Evolutionary conservation across 2,888 invertebrate species (phyloP), one percentile per base, ranked within the genome.

Genomic region (Allolobophora icterica): DNA sequence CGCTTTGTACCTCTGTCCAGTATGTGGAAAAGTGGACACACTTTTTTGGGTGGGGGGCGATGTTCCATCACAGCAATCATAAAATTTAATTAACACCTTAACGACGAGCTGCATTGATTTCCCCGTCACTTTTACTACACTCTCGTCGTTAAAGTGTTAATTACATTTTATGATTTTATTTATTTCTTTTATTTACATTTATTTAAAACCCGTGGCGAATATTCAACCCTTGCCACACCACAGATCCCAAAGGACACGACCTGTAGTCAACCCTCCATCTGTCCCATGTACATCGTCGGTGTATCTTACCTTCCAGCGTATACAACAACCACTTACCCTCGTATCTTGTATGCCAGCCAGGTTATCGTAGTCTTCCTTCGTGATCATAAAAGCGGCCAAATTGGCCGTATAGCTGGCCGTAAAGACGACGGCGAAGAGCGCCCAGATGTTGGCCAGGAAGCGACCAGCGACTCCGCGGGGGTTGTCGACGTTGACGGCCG

Each of bases 391-490:
- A 92, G 99, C 99, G 91, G 99, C 99, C 95, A 99, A 96, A 96
- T 99, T 99, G 96, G 99, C 99, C 96, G 99, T 99, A 96, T 99
- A 99, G 94, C 99, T 99, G 95, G 99, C 99, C 94, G 99, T 97
- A 96, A 99, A 99, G 92, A 99, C 99, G 90, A 99, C 98, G 91
- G 99, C 99, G 95, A 99, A 99, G 91, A 95, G 93, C 5, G 95
- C 95, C 95, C 95, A 95, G 42, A 95, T 94, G 92, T 95, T 95
- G 90, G 94, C 94, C 91, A 95, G 93, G 92, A 95, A 95, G 38
- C 95, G 93, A 89, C 99, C 98, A 92, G 99, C 99, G 97, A 99
- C 99, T 87, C 99, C 99, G 94, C 98, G 96, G 0, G 99, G 99
- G 83, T 98, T 98, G 95, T 99, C 99, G 92, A 99, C 98, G 95